Conservation (phyloP, 2,113 vertebrate species). For the Leptosomus discolor region DNA sequence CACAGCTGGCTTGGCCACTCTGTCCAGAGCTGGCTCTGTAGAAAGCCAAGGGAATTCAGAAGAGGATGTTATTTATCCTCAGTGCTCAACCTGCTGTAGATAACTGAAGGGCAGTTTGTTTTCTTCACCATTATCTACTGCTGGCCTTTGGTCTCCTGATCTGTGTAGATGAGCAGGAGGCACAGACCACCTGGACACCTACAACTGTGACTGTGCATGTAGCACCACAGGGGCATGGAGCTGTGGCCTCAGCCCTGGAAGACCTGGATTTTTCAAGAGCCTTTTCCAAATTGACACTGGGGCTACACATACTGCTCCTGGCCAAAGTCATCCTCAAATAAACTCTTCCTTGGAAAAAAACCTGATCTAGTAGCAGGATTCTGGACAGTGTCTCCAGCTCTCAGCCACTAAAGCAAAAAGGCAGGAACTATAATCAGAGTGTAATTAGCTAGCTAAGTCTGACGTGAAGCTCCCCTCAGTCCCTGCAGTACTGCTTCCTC, state of each 20-base stretch:
- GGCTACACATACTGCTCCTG: neutral
- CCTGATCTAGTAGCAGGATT: neutral
- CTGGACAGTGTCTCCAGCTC: neutral
- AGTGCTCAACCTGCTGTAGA: neutral
- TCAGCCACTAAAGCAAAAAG: neutral
- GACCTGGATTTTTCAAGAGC: slow-evolving; percentile 49
- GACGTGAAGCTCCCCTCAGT: neutral
- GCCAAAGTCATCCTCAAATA: neutral
- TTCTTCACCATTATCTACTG: neutral
- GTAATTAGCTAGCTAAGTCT: slow-evolving; percentile 15
- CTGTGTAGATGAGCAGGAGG: neutral
- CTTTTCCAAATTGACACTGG: neutral
- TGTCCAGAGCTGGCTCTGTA: neutral
- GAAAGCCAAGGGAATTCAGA: neutral
- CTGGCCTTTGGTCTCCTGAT: neutral
- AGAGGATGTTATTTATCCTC: neutral
- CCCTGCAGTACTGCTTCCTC: slow-evolving; percentile 29
- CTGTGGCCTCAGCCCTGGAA: slow-evolving; percentile 41
- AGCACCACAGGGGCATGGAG: slow-evolving; percentile 12
- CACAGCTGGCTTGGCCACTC: neutral
- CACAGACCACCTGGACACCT: neutral
- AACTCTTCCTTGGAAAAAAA: neutral
- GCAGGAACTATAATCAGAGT: slow-evolving; percentile 24
- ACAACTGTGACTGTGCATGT: neutral
- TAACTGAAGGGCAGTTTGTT: neutral